Evolutionary conservation across 2,888 invertebrate species (phyloP).

Genomic region (Asteroscopus sphinx): DNA sequence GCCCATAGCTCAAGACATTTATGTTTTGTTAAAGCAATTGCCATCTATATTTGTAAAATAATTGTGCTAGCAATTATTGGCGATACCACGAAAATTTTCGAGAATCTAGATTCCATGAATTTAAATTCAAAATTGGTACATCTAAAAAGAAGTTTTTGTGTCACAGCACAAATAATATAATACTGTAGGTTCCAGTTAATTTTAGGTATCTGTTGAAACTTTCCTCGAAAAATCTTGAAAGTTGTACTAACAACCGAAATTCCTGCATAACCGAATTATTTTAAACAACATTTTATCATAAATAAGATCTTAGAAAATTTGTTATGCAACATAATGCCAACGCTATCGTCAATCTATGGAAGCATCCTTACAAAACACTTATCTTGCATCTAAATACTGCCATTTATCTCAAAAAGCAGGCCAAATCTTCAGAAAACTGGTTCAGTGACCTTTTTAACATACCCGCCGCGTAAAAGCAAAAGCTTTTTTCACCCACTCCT

Average conservation of each 20-base stretch:
- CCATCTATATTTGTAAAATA: not conserved
- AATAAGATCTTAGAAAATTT: constrained; percentile 39
- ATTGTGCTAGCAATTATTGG: constrained; percentile 1
- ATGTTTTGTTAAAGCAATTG: constrained; percentile 6
- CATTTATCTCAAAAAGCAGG: constrained; percentile 48
- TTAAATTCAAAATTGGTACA: constrained; percentile 21
- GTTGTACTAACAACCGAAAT: not conserved
- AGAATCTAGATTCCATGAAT: constrained; percentile 8
- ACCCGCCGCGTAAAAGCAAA: constrained; percentile 42
- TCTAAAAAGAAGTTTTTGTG: constrained; percentile 16
- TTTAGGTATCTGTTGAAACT: constrained; percentile 23
- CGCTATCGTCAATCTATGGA: constrained; percentile 40
- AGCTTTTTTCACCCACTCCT: constrained; percentile 57
- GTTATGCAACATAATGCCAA: constrained; percentile 39
- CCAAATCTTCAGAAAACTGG: constrained; percentile 45
- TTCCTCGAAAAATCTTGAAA: constrained; percentile 12
- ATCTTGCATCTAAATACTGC: constrained; percentile 52
- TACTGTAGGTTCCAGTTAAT: constrained; percentile 19
- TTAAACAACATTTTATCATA: constrained; percentile 11
- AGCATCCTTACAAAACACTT: constrained; percentile 31
- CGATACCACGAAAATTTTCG: constrained; percentile 3
- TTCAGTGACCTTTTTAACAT: constrained; percentile 51
- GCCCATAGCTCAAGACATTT: too few relatives aligned
- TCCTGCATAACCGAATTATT: constrained; percentile 5
- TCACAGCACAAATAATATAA: too few relatives aligned